These are phyloP conservation scores for Pachycephala philippinensis DNA, from an alignment of 2,113 vertebrate genomes.

Conservation along the genomic window DNA sequence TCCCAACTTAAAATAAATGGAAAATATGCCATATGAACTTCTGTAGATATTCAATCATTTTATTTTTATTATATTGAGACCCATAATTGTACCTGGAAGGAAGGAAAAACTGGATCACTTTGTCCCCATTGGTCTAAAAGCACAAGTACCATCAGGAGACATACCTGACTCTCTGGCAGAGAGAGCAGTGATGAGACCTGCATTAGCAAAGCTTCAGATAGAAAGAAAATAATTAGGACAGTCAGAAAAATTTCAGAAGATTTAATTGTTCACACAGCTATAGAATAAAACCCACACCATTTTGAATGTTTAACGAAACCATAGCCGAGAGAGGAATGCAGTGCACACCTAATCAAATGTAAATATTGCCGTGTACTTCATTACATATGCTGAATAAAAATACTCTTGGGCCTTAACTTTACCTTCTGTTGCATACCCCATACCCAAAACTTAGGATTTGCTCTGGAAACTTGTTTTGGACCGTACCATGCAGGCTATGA, in stretches of 20 bases:
- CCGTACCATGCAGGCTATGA: not conserved
- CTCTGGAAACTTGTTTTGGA: not conserved
- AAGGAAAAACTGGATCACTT: conserved; percentile 68
- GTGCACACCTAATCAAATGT: no score
- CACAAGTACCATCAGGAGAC: conserved; percentile 59
- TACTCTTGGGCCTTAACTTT: not conserved
- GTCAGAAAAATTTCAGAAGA: conserved; percentile 9
- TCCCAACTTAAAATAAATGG: conserved; percentile 49
- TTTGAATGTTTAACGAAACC: not conserved
- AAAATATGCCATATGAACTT: conserved; percentile 61
- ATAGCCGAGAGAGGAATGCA: rapidly evolving
- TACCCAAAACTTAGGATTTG: not conserved
- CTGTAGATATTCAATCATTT: conserved; percentile 49
- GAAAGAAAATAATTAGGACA: conserved; percentile 38
- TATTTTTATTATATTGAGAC: conserved; percentile 63
- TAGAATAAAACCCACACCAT: not conserved
- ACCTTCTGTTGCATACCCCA: not conserved
- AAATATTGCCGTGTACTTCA: not conserved
- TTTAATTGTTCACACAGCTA: not conserved
- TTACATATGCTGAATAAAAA: not conserved
- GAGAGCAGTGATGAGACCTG: not conserved
- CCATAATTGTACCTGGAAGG: conserved; percentile 63
- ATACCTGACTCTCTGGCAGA: not conserved
- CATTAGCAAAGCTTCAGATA: conserved; percentile 10
- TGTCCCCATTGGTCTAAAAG: conserved; percentile 67